Percentiles rank a stretch among this genome's conserved stretches.
Evolutionary conservation across 2,797 vertebrate species (phyloP).

Genomic region (Echeneis naucrates): DNA sequence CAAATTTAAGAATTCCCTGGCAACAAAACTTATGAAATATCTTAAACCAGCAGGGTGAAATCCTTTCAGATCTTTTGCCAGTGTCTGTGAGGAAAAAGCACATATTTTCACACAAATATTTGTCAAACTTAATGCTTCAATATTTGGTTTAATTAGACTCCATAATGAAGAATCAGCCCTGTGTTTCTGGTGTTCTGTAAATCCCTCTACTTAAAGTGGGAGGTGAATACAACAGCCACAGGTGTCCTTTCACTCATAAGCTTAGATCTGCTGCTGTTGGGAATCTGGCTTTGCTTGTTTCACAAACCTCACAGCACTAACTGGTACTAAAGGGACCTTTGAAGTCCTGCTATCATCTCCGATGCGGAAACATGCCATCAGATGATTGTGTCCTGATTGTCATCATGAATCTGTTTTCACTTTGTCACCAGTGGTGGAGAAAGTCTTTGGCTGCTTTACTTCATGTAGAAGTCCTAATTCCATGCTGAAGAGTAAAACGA

Average conservation of each 20-base stretch:
- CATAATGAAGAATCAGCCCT: conserved; percentile 39
- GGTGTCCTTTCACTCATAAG: conserved; percentile 66
- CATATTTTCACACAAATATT: conserved; percentile 55
- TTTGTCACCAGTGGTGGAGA: neutral
- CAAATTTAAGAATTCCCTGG: conserved; percentile 63
- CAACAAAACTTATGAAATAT: conserved; percentile 74
- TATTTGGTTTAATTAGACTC: conserved; percentile 61
- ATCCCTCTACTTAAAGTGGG: conserved; percentile 62
- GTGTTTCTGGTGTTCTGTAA: conserved; percentile 63
- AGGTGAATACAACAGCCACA: conserved; percentile 68
- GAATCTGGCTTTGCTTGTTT: conserved; percentile 63
- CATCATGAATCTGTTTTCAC: conserved; percentile 13
- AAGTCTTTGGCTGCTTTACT: conserved; percentile 5
- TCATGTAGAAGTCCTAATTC: neutral
- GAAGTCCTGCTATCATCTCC: conserved; percentile 54
- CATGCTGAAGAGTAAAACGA: neutral
- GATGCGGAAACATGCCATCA: conserved; percentile 57
- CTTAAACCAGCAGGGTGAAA: conserved; percentile 56
- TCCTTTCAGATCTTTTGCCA: conserved; percentile 72
- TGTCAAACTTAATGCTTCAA: conserved; percentile 39
- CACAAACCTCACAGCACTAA: conserved; percentile 43
- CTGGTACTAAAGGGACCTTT: conserved; percentile 43
- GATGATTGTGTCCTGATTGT: conserved; percentile 13
- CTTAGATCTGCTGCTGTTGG: conserved; percentile 62
- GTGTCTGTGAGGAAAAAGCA: conserved; percentile 32